Conservation (phyloP, 2,113 vertebrate species). For the Tachycineta bicolor region DNA sequence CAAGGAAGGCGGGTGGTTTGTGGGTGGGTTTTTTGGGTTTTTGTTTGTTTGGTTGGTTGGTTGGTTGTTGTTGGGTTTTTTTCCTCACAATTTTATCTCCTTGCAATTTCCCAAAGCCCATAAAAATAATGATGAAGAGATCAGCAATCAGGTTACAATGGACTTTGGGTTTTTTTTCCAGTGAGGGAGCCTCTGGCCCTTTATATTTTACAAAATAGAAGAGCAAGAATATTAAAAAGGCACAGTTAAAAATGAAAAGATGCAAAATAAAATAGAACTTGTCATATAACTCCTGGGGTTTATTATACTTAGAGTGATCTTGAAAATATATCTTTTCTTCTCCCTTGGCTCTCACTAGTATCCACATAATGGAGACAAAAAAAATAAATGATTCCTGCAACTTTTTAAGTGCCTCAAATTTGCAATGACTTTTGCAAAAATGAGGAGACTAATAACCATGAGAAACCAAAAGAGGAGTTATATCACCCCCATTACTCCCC, state of each 20-base stretch:
- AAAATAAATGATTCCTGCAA: background rate
- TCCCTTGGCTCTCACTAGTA: background rate
- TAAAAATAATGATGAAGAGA: constrained; percentile 11
- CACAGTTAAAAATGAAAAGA: background rate
- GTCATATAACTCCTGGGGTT: background rate
- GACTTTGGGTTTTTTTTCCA: background rate
- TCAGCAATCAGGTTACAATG: background rate
- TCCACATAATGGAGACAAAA: background rate
- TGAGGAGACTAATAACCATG: background rate
- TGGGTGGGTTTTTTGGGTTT: too few relatives aligned
- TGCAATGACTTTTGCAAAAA: background rate
- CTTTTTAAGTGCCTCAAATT: background rate
- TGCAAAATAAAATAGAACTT: background rate
- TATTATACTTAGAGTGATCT: background rate
- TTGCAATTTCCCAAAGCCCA: background rate
- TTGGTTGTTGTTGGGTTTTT: background rate
- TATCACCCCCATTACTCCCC: background rate
- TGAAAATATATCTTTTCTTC: background rate
- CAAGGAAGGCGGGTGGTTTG: background rate
- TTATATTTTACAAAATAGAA: background rate
- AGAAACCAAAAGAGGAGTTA: background rate
- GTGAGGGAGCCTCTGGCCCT: background rate
- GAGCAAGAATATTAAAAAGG: background rate
- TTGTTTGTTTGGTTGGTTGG: too few relatives aligned
- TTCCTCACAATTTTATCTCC: background rate